Percentiles rank a stretch among this genome's conserved stretches.
Evolutionary conservation across 1,140 invertebrate species (phyloP).

Genomic region (Calosoma granatense): DNA sequence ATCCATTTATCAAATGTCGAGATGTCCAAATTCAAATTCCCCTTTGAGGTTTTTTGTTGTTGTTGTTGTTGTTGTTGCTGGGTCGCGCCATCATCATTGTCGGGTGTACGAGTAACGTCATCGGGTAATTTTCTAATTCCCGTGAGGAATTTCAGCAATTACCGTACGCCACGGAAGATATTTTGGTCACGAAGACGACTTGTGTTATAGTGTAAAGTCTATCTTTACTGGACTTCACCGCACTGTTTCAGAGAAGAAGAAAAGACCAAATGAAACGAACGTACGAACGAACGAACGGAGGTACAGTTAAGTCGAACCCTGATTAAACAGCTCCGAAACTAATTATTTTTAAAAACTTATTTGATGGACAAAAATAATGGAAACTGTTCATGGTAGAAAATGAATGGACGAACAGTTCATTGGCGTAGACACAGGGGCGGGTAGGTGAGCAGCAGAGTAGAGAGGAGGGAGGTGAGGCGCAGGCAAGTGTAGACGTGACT

Average conservation of each 20-base stretch:
- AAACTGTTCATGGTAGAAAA: background rate
- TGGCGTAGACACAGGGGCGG: background rate
- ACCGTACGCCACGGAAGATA: background rate
- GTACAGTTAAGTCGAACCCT: background rate
- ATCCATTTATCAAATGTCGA: background rate
- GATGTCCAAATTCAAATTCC: background rate
- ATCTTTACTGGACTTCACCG: background rate
- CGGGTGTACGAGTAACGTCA: background rate
- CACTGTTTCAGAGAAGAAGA: background rate
- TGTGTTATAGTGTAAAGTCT: background rate
- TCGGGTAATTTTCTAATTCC: background rate
- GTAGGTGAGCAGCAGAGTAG: background rate
- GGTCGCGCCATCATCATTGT: too few species aligned
- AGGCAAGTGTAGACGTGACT: background rate
- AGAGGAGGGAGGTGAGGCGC: background rate
- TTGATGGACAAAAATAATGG: constrained; percentile 6
- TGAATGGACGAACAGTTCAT: background rate
- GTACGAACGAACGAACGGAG: background rate
- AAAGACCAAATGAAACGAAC: background rate
- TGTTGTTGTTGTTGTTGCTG: too few species aligned
- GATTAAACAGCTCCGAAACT: background rate
- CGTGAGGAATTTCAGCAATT: background rate
- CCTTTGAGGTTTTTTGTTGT: background rate
- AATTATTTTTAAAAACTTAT: constrained; percentile 4
- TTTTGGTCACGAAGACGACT: background rate